A percentile compares a stretch with the other conserved stretches of the same genome.
phyloP scores from a whole-genome alignment of 2,797 vertebrate genomes.

The Propithecus deckenii region DNA sequence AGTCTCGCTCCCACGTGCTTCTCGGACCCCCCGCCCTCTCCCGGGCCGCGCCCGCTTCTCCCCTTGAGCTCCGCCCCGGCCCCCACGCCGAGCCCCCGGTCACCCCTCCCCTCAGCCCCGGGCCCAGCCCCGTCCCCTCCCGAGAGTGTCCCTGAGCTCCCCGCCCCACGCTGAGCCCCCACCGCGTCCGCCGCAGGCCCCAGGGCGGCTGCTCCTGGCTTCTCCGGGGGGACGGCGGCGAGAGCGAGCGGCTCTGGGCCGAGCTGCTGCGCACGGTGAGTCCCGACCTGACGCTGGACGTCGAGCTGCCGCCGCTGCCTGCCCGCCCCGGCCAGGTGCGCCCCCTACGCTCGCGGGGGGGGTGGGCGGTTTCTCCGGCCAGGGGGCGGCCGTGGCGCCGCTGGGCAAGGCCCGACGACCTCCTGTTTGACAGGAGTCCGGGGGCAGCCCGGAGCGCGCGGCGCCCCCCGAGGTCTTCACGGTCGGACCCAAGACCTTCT shows the following conservation, averaged over 20 bases:
- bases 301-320: slow-evolving; percentile 42
- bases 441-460: neutral
- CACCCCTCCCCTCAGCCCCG: neutral
- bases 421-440: slow-evolving; percentile 29
- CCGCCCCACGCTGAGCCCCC: neutral
- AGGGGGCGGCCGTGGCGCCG: neutral
- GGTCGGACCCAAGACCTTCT: slow-evolving; percentile 73
- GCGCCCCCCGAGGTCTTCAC: slow-evolving; percentile 74
- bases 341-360: neutral
- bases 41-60: neutral
- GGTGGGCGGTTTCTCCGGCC: too few relatives aligned
- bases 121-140: neutral
- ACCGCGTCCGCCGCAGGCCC: neutral
- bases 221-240: neutral
- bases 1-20: neutral
- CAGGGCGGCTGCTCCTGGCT: neutral
- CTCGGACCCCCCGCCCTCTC: neutral
- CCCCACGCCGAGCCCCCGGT: neutral
- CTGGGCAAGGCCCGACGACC: neutral
- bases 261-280: slow-evolving; percentile 26
- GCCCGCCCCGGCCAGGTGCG: slow-evolving; percentile 38
- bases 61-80: neutral
- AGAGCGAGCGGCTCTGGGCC: slow-evolving; percentile 40
- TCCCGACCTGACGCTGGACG: neutral
- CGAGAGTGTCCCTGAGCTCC: neutral